phyloP scores from a whole-genome alignment of 2,113 vertebrate genomes.

The Alces alces region DNA sequence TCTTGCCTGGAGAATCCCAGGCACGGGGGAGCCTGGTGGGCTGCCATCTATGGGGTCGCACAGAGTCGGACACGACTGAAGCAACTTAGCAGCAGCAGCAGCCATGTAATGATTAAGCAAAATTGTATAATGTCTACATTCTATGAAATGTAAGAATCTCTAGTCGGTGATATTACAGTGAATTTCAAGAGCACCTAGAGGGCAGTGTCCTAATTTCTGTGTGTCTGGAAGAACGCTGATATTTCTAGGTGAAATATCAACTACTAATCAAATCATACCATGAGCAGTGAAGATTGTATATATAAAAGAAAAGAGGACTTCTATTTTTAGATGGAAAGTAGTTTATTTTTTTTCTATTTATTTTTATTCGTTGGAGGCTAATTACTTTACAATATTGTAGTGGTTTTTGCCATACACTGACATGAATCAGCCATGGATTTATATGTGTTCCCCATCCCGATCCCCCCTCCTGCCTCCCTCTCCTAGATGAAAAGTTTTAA shows the following conservation, averaged over 20 bases:
- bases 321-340: not conserved
- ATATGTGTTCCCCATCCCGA: too few relatives aligned
- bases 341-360: too few relatives aligned
- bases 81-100: too few relatives aligned
- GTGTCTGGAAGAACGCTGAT: not conserved
- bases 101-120: not conserved
- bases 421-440: too few relatives aligned
- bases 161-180: not conserved
- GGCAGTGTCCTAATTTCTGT: not conserved
- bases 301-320: not conserved
- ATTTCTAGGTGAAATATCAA: slow-evolving; percentile 9
- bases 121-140: not conserved
- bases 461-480: too few relatives aligned
- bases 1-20: too few relatives aligned
- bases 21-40: too few relatives aligned
- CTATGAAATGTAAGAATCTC: not conserved
- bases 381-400: too few relatives aligned
- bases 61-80: too few relatives aligned
- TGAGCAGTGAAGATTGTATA: not conserved
- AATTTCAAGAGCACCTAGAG: not conserved
- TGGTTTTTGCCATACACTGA: too few relatives aligned
- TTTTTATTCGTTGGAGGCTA: too few relatives aligned
- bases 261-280: not conserved
- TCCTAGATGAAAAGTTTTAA: not conserved
- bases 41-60: too few relatives aligned